Percentiles rank a stretch among this genome's conserved stretches.
Conservation (phyloP, 1,140 invertebrate species). For the Ctenoplectra terminalis region DNA sequence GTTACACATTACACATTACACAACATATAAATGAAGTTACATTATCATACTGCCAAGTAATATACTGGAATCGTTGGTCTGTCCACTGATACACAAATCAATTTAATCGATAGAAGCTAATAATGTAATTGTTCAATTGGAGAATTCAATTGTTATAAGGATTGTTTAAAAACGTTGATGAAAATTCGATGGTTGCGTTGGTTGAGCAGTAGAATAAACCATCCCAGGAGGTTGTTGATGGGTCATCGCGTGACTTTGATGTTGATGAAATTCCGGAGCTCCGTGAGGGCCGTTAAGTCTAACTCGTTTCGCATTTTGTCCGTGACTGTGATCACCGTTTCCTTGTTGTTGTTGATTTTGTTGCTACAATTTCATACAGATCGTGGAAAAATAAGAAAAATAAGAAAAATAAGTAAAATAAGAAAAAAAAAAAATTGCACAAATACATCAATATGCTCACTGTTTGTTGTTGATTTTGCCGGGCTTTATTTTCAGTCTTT, state of each 20-base stretch:
- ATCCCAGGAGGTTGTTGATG: constrained; percentile 81
- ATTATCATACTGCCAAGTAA: constrained; percentile 65
- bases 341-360: constrained; percentile 82
- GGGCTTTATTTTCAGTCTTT: constrained; percentile 93
- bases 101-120: constrained; percentile 50
- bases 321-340: constrained; percentile 83
- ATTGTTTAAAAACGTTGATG: constrained; percentile 79
- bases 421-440: background rate
- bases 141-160: background rate
- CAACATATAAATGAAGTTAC: constrained; percentile 69
- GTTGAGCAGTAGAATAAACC: constrained; percentile 81
- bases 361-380: constrained; percentile 70
- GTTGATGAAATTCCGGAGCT: constrained; percentile 81
- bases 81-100: constrained; percentile 50
- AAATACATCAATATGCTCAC: constrained; percentile 64
- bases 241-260: constrained; percentile 81
- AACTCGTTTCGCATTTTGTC: constrained; percentile 83
- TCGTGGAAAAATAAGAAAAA: background rate
- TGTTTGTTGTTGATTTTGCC: constrained; percentile 89
- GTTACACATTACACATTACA: constrained; percentile 11
- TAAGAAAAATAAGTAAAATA: too few species aligned
- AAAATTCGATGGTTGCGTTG: constrained; percentile 80
- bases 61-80: constrained; percentile 58
- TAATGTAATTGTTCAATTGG: constrained; percentile 39
- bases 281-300: constrained; percentile 83